Evolutionary conservation across 2,888 invertebrate genomes (phyloP), one percentile per base, ranked within the genome.

Genomic region (Pandemis heparana): DNA sequence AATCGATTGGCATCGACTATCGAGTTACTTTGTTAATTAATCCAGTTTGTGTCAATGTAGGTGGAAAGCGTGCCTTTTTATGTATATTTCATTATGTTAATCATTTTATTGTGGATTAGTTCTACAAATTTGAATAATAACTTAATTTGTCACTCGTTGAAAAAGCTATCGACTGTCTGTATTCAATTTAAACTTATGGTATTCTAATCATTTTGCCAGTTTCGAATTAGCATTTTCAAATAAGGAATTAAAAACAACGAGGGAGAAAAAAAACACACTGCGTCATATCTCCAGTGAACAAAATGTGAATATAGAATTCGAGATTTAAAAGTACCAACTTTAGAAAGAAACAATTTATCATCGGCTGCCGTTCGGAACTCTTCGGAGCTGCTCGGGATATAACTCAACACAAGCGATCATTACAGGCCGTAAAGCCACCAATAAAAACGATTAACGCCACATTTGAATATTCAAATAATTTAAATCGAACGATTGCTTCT

Each of bases 381-480:
- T 46, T 63, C 46, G 62, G 51, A 32, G 16, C 38, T 18, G 23
- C 60, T 46, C 64, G 69, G 65, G 70, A 60, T 76, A 78, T 78
- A 79, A 77, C 72, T 79, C 77, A 75, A 62, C 76, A 78, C 79
- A 90, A 83, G 85, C 87, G 87, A 87, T 91, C 89, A 92, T 92
- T 91, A 92, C 85, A 87, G 90, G 88, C 89, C 86, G 90, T 92
- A 91, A 93, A 92, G 86, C 89, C 86, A 88, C 88, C 90, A 90
- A 92, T 92, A 92, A 92, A 92, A 92, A 85, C 90, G 90, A 92
- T 92, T 92, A 92, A 89, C 87, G 85, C 82, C 82, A 83, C 82
- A 85, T 90, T 90, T 89, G 87, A 90, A 91, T 92, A 92, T 92
- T 91, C 87, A 90, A 92, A 91, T 89, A 84, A 69, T 73, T 64